These are phyloP conservation scores for Brenthis daphne DNA, from an alignment of 2,888 invertebrate genomes.

Conservation along the genomic window DNA sequence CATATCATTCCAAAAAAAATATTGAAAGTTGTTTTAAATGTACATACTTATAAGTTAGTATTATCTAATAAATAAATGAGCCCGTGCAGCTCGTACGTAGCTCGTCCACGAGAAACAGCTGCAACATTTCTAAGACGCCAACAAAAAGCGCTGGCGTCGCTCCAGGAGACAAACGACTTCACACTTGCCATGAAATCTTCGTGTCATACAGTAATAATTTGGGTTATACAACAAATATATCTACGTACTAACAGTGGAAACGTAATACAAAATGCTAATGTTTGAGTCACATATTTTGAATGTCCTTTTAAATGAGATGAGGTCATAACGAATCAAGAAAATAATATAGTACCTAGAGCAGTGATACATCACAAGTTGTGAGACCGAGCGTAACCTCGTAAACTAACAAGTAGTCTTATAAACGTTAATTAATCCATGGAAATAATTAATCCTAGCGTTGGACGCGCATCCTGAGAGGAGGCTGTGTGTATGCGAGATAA, in stretches of 20 bases:
- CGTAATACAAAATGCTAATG: too few relatives aligned
- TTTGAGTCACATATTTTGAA: too few relatives aligned
- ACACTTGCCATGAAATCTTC: slow-evolving; percentile 28
- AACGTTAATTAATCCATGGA: slow-evolving; percentile 21
- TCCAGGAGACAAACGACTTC: slow-evolving; percentile 32
- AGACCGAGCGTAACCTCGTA: neutral
- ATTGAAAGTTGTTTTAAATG: neutral
- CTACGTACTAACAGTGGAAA: too few relatives aligned
- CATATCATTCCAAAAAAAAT: neutral
- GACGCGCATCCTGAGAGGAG: neutral
- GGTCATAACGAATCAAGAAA: too few relatives aligned
- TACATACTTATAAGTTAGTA: neutral
- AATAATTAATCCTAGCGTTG: slow-evolving; percentile 13
- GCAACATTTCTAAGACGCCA: slow-evolving; percentile 18
- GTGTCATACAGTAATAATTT: neutral
- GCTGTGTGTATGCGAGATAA: slow-evolving; percentile 20
- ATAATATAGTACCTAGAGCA: too few relatives aligned
- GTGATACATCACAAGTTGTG: neutral
- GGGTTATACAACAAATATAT: neutral
- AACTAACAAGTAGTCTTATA: neutral
- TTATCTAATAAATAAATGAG: neutral
- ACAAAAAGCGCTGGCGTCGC: slow-evolving; percentile 18
- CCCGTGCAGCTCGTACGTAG: too few relatives aligned
- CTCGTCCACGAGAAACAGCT: slow-evolving; percentile 14
- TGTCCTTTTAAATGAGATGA: too few relatives aligned